Base-by-base conservation (phyloP, 2,113 vertebrate genomes). In the Cepphus grylle region DNA sequence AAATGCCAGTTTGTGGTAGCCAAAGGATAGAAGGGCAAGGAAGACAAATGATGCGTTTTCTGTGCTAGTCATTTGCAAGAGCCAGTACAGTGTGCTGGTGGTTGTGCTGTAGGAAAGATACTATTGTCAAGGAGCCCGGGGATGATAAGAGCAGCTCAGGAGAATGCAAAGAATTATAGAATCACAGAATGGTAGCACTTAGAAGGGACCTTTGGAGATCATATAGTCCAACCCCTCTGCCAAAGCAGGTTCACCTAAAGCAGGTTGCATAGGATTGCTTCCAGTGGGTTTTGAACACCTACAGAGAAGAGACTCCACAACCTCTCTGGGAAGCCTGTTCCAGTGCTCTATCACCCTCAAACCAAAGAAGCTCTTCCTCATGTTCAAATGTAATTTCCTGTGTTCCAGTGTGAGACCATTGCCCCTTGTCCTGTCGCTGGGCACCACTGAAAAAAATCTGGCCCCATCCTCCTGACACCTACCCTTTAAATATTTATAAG, bases 21-120 rank as follows among this genome's bases (percentile, higher is more conserved):
- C 74, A 96, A 93, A 94, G 74, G 50, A 91, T n/a, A 78, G 74
- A 63, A 87, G 62, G 42, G 58, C 49, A 95, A 82, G 90, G 71
- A 73, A 90, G 67, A 66, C 17, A 94, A 40, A 50, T 49, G 79
- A 73, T 66, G 29, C 4, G 0, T 49, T 96, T 94, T 96, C 36
- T 85, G 19, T 79, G 38, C 82, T 58, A 90, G 69, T 56, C 34
- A 27, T 72, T 90, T 88, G 36, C 18, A 73, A 89, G 34, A 85
- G 5, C 29, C 42, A 27, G 38, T 50, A 36, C 14, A 77, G 49
- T 16, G 23, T 53, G 20, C 13, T 23, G 27, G 40, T 53, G 32
- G 65, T 11, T 12, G 27, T 58, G 81, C 27, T 85, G 38, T 42
- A 62, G 66, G 70, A 94, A 89, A 91, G 38, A 77, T 14, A 45